Evolutionary conservation across 1,140 invertebrate genomes (phyloP), one percentile per base, ranked within the genome.

Genomic region (Palaemon carinicauda): DNA sequence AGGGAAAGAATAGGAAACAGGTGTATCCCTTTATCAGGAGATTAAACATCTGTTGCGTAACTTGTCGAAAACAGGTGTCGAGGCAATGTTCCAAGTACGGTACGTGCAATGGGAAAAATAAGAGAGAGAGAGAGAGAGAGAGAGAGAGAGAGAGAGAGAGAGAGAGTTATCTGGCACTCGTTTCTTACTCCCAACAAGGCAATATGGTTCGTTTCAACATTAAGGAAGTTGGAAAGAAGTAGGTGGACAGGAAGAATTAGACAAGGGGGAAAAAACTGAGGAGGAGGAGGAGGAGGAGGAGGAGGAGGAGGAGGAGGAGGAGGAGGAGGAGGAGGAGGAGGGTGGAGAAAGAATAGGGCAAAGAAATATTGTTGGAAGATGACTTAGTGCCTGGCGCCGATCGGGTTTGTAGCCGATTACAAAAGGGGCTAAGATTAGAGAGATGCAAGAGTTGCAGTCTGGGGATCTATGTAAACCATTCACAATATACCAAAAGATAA

Each of bases 91-190:
- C 10, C 12, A 21, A 65, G 15, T 12, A n/a, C n/a, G n/a, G n/a
- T n/a, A n/a, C n/a, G n/a, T n/a, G n/a, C n/a, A n/a, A n/a, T n/a
- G n/a, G n/a, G n/a, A n/a, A n/a, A n/a, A n/a, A n/a, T n/a, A 21
- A 14, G 1, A 21, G 15, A 65, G n/a, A 21, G 41, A 69, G 54
- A 81, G 56, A 50, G 56, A 82, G 56, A 82, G 56, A 71, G 56
- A 82, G 56, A 82, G 56, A 71, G 31, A 82, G 56, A 82, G 56
- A 52, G 56, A 69, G 80, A 69, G 80, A 60, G 78, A 80, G 78
- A 80, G 51, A 80, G 78, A 60, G 78, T 56, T 52, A 9, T 41
- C 12, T 41, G 41, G 41, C 41, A 41, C 41, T 41, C 41, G 1
- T 7, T 12, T 41, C 41, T 12, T 9, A 41, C 7, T 41, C 41